These are phyloP conservation scores for Tortricodes alternella DNA, from an alignment of 2,888 invertebrate genomes.

Conservation along the genomic window DNA sequence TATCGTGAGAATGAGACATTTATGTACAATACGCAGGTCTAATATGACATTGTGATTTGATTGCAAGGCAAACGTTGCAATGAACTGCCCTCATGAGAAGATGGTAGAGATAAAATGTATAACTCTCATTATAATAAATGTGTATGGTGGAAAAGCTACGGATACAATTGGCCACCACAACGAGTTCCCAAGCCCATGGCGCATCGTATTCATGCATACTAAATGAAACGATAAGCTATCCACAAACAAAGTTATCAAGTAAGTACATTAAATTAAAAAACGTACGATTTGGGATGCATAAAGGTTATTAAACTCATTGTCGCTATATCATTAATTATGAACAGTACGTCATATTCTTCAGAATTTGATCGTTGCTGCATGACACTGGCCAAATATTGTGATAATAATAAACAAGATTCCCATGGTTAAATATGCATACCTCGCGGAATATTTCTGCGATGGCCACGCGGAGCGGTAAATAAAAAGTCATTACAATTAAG, in stretches of 20 bases:
- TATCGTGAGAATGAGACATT: slow-evolving; percentile 17
- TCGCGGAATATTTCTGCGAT: slow-evolving; percentile 48
- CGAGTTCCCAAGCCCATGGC: slow-evolving; percentile 24
- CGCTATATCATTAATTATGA: not conserved
- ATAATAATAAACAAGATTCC: slow-evolving; percentile 55
- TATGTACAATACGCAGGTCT: slow-evolving; percentile 8
- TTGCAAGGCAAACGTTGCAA: slow-evolving; percentile 19
- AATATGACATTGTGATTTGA: slow-evolving; percentile 25
- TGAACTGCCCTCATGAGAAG: slow-evolving; percentile 20
- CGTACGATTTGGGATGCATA: not conserved
- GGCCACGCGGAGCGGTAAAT: slow-evolving; percentile 48
- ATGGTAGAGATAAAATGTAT: slow-evolving; percentile 28
- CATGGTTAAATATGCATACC: slow-evolving; percentile 52
- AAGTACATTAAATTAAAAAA: slow-evolving; percentile 1
- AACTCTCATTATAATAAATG: slow-evolving; percentile 28
- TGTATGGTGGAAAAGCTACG: slow-evolving; percentile 8
- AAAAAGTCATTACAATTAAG: slow-evolving; percentile 42
- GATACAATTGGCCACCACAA: slow-evolving; percentile 18
- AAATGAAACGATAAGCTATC: slow-evolving; percentile 11
- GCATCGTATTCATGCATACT: slow-evolving; percentile 1
- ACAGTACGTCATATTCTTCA: not conserved
- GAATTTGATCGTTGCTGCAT: slow-evolving; percentile 39
- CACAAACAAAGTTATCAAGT: slow-evolving; percentile 4
- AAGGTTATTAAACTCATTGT: slow-evolving; percentile 11
- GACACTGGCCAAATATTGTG: slow-evolving; percentile 51